A percentile compares a stretch with the other conserved stretches of the same genome.
These are phyloP conservation scores for Panthera tigris DNA, from an alignment of 2,113 vertebrate species.

Conservation along the genomic window DNA sequence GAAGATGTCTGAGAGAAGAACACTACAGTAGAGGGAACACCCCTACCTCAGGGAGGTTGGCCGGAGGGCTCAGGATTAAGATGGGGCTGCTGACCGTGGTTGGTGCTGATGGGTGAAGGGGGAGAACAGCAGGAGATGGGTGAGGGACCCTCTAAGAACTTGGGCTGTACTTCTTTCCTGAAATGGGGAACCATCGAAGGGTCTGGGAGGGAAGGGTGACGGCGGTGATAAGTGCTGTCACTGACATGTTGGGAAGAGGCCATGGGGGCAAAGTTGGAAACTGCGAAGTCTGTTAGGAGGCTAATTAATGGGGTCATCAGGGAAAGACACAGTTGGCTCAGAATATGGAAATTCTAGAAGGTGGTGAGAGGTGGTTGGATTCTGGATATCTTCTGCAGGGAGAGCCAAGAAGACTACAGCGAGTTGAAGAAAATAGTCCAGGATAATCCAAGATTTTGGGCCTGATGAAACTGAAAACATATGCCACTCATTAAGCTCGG, in stretches of 20 bases:
- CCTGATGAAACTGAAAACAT: neutral
- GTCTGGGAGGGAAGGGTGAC: neutral
- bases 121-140: no score
- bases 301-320: neutral
- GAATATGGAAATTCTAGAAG: neutral
- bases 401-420: neutral
- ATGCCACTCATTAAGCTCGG: neutral
- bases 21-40: accelerated
- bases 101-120: neutral
- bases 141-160: accelerated
- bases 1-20: neutral
- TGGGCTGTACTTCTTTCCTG: no score
- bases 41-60: accelerated
- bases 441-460: neutral
- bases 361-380: neutral
- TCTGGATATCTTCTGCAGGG: neutral
- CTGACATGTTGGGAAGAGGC: neutral
- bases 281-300: neutral
- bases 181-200: neutral
- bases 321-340: neutral
- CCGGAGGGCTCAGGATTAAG: neutral
- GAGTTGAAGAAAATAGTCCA: neutral
- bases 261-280: accelerated
- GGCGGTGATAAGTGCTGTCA: accelerated
- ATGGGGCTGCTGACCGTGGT: accelerated